Conservation (phyloP, 1,140 invertebrate species). For the Tetramorium alpestre region DNA sequence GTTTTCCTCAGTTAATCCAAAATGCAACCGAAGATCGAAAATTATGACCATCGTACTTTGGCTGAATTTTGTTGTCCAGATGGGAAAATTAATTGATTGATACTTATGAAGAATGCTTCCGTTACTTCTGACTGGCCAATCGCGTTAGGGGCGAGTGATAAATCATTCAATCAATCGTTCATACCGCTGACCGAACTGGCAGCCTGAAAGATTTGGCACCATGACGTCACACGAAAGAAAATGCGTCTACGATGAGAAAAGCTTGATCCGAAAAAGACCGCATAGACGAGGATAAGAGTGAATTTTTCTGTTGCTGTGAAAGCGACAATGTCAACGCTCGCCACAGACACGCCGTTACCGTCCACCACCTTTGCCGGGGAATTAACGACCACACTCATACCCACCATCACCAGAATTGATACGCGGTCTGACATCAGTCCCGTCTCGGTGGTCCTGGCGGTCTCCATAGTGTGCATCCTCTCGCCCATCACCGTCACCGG, state of each 20-base stretch:
- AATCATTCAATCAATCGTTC: neutral
- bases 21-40: neutral
- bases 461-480: constrained; percentile 86
- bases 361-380: constrained; percentile 74
- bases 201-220: constrained; percentile 31
- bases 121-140: neutral
- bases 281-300: constrained; percentile 19
- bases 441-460: constrained; percentile 84
- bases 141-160: neutral
- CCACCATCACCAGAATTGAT: constrained; percentile 79
- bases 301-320: neutral
- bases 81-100: neutral
- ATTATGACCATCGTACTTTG: neutral
- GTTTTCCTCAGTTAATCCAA: neutral
- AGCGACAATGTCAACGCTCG: constrained; percentile 78
- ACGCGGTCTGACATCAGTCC: constrained; percentile 78
- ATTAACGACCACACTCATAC: constrained; percentile 78
- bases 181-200: neutral
- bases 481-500: constrained; percentile 87
- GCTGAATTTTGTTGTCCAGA: neutral
- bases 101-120: neutral
- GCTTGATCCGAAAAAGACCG: constrained; percentile 55
- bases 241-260: constrained; percentile 47
- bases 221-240: constrained; percentile 60
- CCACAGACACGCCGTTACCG: constrained; percentile 67